Base-by-base conservation (phyloP, 2,888 invertebrate species). In the Ectemnius cavifrons region DNA sequence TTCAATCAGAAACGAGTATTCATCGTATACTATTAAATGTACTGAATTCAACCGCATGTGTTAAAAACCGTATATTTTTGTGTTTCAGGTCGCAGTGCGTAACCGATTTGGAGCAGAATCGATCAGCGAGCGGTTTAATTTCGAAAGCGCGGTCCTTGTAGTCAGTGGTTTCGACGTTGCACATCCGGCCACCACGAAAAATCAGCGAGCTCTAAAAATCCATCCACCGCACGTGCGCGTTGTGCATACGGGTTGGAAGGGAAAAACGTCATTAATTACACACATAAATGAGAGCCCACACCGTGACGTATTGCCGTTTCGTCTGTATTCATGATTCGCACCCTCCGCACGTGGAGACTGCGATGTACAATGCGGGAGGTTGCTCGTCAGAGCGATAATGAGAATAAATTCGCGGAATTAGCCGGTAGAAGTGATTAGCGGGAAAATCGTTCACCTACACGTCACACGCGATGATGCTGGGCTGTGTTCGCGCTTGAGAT, bases 221-320 rank as follows among this genome's bases (percentile, higher is more conserved):
- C 8, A 37, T 0, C 11, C 8, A 37, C 37, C 8, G 37, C 37
- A 37, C 37, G 37, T 37, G 37, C 37, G 37, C 37, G 37, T 11
- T 37, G 37, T 37, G 37, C 37, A 37, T 6, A 37, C 37, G 6
- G 37, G 37, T 8, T 8, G 52, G 52, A 2, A 11, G 16, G 52
- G 16, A 16, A 52, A 52, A 52, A 52, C 52, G 52, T 37, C 52
- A 52, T 46, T 6, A 47, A 28, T 46, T 3, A 58, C 13, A 11
- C 46, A 64, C 45, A 64, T 77, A 71, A 73, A 78, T 73, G 77
- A 78, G 59, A 77, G 47, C 46, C 45, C n/a, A 56, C 4, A 69
- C 6, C 65, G 61, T 23, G 49, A 11, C 64, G 67, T 61, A 67
- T 16, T 60, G 57, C 14, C 65, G 77, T 63, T 68, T 45, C 23